These are phyloP conservation scores for Nematopogon swammerdamellus DNA, from an alignment of 2,888 invertebrate species.

Conservation along the genomic window DNA sequence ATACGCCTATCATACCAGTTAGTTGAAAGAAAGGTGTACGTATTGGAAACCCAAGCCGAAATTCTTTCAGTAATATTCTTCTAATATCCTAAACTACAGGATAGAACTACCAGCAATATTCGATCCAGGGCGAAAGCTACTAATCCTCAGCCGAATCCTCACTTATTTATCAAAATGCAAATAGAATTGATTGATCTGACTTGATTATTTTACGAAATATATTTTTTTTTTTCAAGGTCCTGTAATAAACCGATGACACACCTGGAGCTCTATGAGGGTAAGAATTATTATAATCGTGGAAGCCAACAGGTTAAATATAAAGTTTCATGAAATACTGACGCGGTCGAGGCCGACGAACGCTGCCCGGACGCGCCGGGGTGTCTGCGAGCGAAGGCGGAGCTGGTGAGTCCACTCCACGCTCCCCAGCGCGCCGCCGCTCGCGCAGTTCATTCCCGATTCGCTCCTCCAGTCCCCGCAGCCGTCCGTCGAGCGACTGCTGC, in stretches of 20 bases:
- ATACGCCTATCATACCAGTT: too few relatives aligned
- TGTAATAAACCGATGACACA: background rate
- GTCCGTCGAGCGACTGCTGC: constrained; percentile 71
- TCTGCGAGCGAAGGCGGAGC: constrained; percentile 8
- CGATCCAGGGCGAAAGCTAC: too few relatives aligned
- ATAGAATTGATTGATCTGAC: too few relatives aligned
- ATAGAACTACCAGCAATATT: too few relatives aligned
- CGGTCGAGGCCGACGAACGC: constrained; percentile 61
- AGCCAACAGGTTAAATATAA: background rate
- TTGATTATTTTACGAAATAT: too few relatives aligned
- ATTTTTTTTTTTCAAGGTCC: background rate
- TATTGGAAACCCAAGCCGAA: too few relatives aligned
- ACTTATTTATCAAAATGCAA: too few relatives aligned
- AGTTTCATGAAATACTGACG: constrained; percentile 49
- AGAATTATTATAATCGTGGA: background rate
- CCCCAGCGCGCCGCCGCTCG: constrained; percentile 49
- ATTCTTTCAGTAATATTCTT: too few relatives aligned
- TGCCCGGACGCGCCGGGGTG: constrained; percentile 37
- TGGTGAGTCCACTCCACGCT: background rate
- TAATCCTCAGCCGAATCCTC: too few relatives aligned
- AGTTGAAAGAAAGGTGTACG: too few relatives aligned
- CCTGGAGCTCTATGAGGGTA: background rate
- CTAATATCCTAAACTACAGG: too few relatives aligned
- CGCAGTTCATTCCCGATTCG: constrained; percentile 62
- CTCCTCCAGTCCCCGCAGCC: constrained; percentile 79